Base-by-base conservation (phyloP, 2,888 invertebrate species). In the Eustalomyia histrio region DNA sequence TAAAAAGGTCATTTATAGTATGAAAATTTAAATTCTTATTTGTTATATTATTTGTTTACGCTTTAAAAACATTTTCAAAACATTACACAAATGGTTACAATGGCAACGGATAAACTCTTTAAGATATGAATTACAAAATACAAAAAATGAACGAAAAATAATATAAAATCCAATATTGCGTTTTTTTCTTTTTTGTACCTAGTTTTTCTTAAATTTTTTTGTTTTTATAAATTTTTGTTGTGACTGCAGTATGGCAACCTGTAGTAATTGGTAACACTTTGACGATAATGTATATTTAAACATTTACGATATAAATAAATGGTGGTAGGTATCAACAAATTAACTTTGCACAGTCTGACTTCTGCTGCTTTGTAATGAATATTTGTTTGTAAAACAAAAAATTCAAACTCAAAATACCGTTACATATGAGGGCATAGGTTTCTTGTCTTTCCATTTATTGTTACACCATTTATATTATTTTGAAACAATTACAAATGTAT, bases 81-180 rank as follows among this genome's bases (percentile, higher is more conserved):
- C 63, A 64, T 18, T 64, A 55, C 63, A 73, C 55, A 73, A 64
- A 47, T 18, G 18, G 72, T 63, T 57, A 64, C 72, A 73, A 73
- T 73, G 55, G 63, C 24, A 55, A 73, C 72, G n/a, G 43, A 47
- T 47, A 47, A n/a, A 47, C n/a, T 47, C 6, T 47, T 10, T 47
- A n/a, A 47, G 43, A 47, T 47, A 47, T 47, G n/a, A 47, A 47
- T 47, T 47, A 47, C 43, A 47, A 39, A 39, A 39, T 39, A 9
- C 39, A 39, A 39, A 35, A 35, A 21, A 2, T 21, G 21, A 21
- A 21, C 4, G 21, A 21, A 21, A 35, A 9, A 35, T 43, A 43
- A 12, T 43, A 43, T 14, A 43, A 43, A 43, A 43, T 14, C 14
- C 43, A 12, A 43, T 43, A 43, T 43, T 43, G 43, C 43, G 43